Evolutionary conservation across 2,888 invertebrate genomes (phyloP).

Genomic region (Drosophila macrospina): DNA sequence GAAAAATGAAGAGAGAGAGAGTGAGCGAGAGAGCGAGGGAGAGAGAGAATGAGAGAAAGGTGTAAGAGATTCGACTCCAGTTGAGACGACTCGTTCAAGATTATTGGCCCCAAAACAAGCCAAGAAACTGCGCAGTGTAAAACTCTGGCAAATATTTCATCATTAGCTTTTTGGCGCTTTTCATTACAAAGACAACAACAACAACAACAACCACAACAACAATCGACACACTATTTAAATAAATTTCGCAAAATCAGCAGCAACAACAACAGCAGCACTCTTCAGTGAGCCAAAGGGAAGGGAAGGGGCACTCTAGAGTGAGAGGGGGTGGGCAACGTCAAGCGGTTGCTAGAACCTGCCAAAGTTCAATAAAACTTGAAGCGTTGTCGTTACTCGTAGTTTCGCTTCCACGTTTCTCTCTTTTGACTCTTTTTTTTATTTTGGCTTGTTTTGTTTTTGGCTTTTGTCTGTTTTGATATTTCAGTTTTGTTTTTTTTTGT

Average conservation of each 20-base stretch:
- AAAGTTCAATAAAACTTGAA: constrained; percentile 78
- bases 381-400: constrained; percentile 28
- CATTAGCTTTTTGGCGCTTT: constrained; percentile 74
- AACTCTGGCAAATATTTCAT: constrained; percentile 73
- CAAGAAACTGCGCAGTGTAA: constrained; percentile 70
- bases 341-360: constrained; percentile 47
- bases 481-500: background rate
- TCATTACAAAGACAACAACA: constrained; percentile 61
- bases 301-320: background rate
- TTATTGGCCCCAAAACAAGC: constrained; percentile 63
- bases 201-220: constrained; percentile 4
- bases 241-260: constrained; percentile 74
- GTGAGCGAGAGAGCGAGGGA: constrained; percentile 6
- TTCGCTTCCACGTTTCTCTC: constrained; percentile 29
- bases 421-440: background rate
- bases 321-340: constrained; percentile 1
- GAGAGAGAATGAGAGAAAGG: constrained; percentile 1
- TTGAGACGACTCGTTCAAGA: constrained; percentile 40
- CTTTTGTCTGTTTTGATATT: constrained; percentile 35
- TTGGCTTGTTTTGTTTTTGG: background rate
- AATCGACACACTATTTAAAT: constrained; percentile 65
- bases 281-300: background rate
- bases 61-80: constrained; percentile 16
- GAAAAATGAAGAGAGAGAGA: constrained; percentile 11
- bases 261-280: constrained; percentile 19